These are phyloP conservation scores for Brenthis ino DNA, from an alignment of 2,888 invertebrate species.

Conservation along the genomic window DNA sequence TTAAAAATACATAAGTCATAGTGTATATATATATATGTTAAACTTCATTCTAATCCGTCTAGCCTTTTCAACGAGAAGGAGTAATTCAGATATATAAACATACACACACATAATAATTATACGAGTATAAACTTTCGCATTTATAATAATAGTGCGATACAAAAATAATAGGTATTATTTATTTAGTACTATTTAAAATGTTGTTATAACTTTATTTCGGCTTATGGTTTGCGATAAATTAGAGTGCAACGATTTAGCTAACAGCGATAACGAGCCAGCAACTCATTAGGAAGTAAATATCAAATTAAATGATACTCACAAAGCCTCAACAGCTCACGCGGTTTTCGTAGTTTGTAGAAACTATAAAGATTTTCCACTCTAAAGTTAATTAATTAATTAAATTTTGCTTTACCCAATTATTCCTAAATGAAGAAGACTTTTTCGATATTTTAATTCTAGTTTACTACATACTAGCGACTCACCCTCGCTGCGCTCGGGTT, in stretches of 20 bases:
- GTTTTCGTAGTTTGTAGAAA: constrained; percentile 12
- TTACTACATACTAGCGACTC: too few species aligned
- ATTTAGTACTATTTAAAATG: neutral
- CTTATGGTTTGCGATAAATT: constrained; percentile 5
- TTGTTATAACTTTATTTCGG: neutral
- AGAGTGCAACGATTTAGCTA: constrained; percentile 12
- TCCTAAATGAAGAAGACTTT: neutral
- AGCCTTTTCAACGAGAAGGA: too few species aligned
- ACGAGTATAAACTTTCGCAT: too few species aligned
- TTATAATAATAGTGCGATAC: too few species aligned
- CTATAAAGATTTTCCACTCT: neutral
- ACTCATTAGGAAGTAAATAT: constrained; percentile 25
- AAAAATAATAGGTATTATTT: neutral
- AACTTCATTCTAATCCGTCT: too few species aligned
- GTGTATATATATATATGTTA: too few species aligned
- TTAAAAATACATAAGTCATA: too few species aligned
- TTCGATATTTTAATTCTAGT: too few species aligned
- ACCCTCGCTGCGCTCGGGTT: too few species aligned
- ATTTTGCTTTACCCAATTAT: neutral
- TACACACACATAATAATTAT: too few species aligned
- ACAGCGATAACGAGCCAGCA: constrained; percentile 18
- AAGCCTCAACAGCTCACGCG: constrained; percentile 13
- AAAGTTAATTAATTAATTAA: constrained; percentile 9
- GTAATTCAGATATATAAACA: too few species aligned
- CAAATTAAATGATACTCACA: constrained; percentile 26